Evolutionary conservation across 2,113 vertebrate species (phyloP).

Genomic region (Calypte anna): DNA sequence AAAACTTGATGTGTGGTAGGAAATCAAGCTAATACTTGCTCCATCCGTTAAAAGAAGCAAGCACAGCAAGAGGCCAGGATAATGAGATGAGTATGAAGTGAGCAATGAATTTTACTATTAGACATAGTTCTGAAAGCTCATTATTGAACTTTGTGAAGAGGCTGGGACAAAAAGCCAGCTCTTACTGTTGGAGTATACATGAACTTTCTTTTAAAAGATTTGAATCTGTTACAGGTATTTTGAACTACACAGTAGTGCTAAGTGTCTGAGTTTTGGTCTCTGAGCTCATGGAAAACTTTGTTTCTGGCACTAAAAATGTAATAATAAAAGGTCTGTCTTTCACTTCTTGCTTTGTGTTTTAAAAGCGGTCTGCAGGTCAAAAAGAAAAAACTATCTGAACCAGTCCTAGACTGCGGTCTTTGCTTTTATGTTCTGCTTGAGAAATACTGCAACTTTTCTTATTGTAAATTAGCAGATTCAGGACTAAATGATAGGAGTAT

Average conservation of each 20-base stretch:
- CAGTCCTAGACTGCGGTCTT: background rate
- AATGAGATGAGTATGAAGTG: conserved; percentile 54
- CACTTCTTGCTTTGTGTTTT: background rate
- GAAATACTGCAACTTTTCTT: background rate
- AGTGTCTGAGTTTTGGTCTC: conserved; percentile 7
- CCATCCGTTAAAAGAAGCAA: conserved; percentile 6
- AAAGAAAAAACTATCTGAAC: background rate
- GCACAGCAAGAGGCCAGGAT: conserved; percentile 13
- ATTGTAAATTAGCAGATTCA: background rate
- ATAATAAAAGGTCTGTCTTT: background rate
- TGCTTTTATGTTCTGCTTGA: background rate
- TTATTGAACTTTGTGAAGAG: conserved; percentile 40
- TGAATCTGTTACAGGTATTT: background rate
- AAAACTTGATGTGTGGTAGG: background rate
- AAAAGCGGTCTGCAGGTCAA: background rate
- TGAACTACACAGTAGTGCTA: background rate
- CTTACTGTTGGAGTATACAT: conserved; percentile 8
- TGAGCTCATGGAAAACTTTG: background rate
- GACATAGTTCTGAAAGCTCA: conserved; percentile 33
- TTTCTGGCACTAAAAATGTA: background rate
- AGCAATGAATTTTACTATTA: conserved; percentile 34
- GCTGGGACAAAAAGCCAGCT: conserved; percentile 2
- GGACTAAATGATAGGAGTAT: background rate
- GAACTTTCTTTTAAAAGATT: background rate
- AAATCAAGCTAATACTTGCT: conserved; percentile 48